These are phyloP conservation scores for Mirounga angustirostris DNA, from an alignment of 2,113 vertebrate genomes.

Conservation along the genomic window DNA sequence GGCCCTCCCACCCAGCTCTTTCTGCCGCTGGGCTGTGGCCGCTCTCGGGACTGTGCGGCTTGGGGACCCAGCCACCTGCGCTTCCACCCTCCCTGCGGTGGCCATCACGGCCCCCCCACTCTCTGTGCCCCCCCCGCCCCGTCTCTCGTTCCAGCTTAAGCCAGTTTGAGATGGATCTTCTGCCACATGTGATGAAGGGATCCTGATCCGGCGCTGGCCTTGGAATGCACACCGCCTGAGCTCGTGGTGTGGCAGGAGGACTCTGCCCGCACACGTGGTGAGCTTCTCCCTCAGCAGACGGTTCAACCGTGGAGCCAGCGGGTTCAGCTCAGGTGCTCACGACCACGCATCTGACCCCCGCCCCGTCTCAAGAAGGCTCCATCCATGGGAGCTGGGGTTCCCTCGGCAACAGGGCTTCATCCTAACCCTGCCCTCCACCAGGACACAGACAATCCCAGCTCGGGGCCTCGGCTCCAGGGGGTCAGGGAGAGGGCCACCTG, in stretches of 20 bases:
- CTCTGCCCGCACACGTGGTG: neutral
- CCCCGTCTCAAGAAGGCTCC: neutral
- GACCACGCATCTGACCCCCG: rapidly evolving
- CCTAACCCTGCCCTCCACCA: neutral
- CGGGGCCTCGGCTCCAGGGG: neutral
- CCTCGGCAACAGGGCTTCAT: neutral
- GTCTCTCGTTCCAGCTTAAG: neutral
- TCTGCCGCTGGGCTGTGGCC: neutral
- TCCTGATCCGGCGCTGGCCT: neutral
- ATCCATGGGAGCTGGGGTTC: neutral
- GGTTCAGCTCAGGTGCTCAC: neutral
- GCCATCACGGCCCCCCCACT: too few relatives aligned
- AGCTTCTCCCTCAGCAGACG: neutral
- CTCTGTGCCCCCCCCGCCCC: rapidly evolving
- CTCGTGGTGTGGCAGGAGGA: neutral
- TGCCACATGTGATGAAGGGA: neutral
- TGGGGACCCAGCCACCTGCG: rapidly evolving
- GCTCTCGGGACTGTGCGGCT: rapidly evolving
- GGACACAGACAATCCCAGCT: neutral
- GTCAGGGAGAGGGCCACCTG: neutral
- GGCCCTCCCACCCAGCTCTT: neutral
- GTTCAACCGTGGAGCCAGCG: neutral
- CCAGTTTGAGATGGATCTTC: neutral
- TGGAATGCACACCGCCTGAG: too few relatives aligned
- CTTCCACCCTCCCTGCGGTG: neutral